phyloP scores from a whole-genome alignment of 1,140 invertebrate species.

The Drosophila navojoa region DNA sequence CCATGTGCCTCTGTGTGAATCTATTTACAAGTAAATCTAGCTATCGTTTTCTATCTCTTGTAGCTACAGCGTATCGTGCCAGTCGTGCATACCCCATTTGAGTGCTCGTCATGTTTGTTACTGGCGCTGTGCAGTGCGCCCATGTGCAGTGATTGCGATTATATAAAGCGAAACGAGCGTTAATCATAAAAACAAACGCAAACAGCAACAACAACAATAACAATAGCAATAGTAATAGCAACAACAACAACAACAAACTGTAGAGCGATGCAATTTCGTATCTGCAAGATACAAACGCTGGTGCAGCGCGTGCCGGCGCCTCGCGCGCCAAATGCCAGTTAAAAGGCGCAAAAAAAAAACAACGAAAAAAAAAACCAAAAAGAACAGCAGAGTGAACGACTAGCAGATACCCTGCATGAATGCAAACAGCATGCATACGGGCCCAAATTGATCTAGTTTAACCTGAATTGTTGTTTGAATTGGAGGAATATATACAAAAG shows the following conservation, averaged over 20 bases:
- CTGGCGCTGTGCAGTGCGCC: conserved; percentile 24
- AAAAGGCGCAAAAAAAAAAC: conserved; percentile 25
- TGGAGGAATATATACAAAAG: no score
- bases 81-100: neutral
- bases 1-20: neutral
- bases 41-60: no score
- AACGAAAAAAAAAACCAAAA: neutral
- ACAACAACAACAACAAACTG: conserved; percentile 7
- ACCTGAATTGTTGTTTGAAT: no score
- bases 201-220: neutral
- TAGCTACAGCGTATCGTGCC: neutral
- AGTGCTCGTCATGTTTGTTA: conserved; percentile 9
- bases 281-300: conserved; percentile 47
- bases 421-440: no score
- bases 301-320: conserved; percentile 50
- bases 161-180: conserved; percentile 53
- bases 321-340: conserved; percentile 48
- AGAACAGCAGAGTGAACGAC: neutral
- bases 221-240: conserved; percentile 1
- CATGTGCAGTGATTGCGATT: conserved; percentile 51
- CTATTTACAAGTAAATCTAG: no score
- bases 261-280: conserved; percentile 31
- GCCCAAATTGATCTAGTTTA: no score
- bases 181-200: conserved; percentile 44
- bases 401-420: neutral